phyloP scores from a whole-genome alignment of 2,797 vertebrate species.

The Melopsittacus undulatus region DNA sequence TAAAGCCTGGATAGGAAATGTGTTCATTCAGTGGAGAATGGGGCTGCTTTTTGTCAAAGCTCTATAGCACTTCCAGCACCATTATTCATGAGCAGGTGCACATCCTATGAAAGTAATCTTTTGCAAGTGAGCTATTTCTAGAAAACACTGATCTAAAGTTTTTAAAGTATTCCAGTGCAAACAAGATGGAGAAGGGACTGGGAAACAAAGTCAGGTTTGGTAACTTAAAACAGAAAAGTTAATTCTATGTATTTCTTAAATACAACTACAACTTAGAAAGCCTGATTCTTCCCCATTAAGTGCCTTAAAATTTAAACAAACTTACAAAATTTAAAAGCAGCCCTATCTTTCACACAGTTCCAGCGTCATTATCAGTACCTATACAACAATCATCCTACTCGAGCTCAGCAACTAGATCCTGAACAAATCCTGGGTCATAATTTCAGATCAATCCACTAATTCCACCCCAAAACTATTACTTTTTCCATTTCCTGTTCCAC shows the following conservation, averaged over 20 bases:
- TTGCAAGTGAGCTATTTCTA: neutral
- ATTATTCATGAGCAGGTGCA: neutral
- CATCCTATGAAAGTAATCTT: neutral
- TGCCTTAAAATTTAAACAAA: neutral
- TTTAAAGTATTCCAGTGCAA: neutral
- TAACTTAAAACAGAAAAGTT: neutral
- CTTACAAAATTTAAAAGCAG: neutral
- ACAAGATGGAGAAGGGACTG: neutral
- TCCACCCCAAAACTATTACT: neutral
- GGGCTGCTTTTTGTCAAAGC: neutral
- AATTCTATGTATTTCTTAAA: neutral
- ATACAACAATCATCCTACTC: neutral
- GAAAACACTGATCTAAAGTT: neutral
- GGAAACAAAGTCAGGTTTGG: neutral
- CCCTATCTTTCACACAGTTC: neutral
- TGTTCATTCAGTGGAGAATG: accelerated
- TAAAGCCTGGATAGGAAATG: neutral
- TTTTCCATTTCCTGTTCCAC: neutral
- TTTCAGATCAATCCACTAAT: no score
- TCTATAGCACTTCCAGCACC: neutral
- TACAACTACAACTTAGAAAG: neutral
- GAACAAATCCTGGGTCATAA: neutral
- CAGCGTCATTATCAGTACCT: no score
- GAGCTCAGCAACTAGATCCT: neutral
- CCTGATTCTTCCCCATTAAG: neutral